Base-by-base conservation (phyloP, 2,888 invertebrate species). In the Eupithecia dodoneata region DNA sequence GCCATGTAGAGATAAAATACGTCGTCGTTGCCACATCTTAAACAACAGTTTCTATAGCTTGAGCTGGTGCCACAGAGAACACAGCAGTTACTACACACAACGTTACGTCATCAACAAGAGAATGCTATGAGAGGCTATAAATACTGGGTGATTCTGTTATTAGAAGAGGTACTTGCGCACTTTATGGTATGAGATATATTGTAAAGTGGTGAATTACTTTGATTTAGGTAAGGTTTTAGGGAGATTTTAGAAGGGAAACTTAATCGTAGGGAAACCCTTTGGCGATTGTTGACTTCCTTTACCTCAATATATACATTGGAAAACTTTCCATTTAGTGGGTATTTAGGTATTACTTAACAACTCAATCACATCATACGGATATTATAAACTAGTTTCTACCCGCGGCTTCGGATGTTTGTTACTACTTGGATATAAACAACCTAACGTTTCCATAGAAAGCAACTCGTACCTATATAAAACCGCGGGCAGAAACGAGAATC, bases 21-120 rank as follows among this genome's bases (percentile, higher is more conserved):
- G 66, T 55, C 5, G 66, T 55, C 66, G 70, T 15, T n/a, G 70
- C 66, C 72, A 72, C 75, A 78, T 75, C 10, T 55, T 47, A 6
- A 47, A 59, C 55, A 59, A 59, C 30, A 63, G 63, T 63, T 18
- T 10, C 7, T 63, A n/a, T 44, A 66, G 10, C 65, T 18, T 15
- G 66, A 13, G 30, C 13, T 59, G 59, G 59, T 10, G 67, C 45
- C 76, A 73, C 74, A 78, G 78, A n/a, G 42, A 13, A 45, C 15
- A 13, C 2, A 2, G 52, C 67, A 78, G 76, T 76, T n/a, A 55
- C 45, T 73, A 71, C 41, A 10, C 9, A 59, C 9, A 52, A 59
- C 44, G 74, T 78, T 76, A 78, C 78, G 78, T 78, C 78, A 78
- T 66, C 76, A 63, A 47, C 73, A 30, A 66, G 67, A 44, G 73